Evolutionary conservation across 2,797 vertebrate genomes (phyloP).

Genomic region (Eurystomus glaucurus): DNA sequence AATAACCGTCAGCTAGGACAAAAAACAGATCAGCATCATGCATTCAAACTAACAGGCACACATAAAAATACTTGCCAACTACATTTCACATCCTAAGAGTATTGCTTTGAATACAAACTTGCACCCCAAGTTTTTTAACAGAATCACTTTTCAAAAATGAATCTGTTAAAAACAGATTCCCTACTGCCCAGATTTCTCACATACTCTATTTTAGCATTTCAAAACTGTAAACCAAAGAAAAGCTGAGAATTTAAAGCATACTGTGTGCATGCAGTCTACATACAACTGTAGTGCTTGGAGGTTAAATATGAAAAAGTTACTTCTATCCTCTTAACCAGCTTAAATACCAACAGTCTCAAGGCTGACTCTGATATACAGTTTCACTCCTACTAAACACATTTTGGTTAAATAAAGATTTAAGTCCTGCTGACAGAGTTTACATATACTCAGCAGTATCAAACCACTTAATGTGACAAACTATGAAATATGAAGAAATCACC

Average conservation of each 20-base stretch:
- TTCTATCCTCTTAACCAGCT: neutral
- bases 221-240: neutral
- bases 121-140: conserved; percentile 41
- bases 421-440: conserved; percentile 13
- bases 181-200: neutral
- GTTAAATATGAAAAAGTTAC: neutral
- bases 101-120: conserved; percentile 64
- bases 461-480: neutral
- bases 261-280: neutral
- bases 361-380: neutral
- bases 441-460: neutral
- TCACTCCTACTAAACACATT: neutral
- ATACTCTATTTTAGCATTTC: neutral
- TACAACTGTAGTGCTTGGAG: neutral
- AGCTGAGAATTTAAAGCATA: neutral
- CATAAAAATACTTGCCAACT: conserved; percentile 85
- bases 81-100: conserved; percentile 65
- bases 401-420: conserved; percentile 31
- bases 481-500: conserved; percentile 10
- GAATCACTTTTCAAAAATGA: neutral
- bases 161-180: neutral
- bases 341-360: neutral
- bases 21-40: conserved; percentile 93
- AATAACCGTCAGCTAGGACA: conserved; percentile 95
- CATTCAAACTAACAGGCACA: conserved; percentile 92